Evolutionary conservation across 2,797 vertebrate genomes (phyloP).

Genomic region (Delichon dasypus): DNA sequence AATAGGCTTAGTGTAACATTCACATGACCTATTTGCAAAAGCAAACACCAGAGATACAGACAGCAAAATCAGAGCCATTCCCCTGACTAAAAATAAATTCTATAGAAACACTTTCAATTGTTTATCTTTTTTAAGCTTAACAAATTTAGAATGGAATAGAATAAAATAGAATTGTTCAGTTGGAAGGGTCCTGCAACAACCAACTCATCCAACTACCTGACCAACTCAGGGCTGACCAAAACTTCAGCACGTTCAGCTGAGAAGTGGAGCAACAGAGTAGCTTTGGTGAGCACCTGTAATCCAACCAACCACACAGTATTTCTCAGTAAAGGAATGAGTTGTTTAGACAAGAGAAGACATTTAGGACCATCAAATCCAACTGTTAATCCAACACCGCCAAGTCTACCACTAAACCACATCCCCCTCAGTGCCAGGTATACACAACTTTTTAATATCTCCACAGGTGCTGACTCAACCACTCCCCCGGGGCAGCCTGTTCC

Average conservation of each 20-base stretch:
- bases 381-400: neutral
- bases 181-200: neutral
- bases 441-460: neutral
- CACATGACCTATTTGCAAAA: neutral
- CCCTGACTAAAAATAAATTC: neutral
- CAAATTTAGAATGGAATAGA: neutral
- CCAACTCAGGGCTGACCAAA: neutral
- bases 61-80: neutral
- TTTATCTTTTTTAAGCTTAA: neutral
- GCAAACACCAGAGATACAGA: neutral
- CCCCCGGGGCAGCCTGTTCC: neutral
- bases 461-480: neutral
- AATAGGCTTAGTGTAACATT: neutral
- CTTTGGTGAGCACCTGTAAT: neutral
- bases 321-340: neutral
- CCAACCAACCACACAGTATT: neutral
- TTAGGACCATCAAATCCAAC: neutral
- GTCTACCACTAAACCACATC: neutral
- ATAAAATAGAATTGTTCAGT: neutral
- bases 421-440: neutral
- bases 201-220: neutral
- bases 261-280: neutral
- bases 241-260: neutral
- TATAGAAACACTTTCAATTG: neutral
- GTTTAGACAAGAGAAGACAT: neutral